These are phyloP conservation scores for Onchidella celtica DNA, from an alignment of 2,888 invertebrate species.

Conservation along the genomic window DNA sequence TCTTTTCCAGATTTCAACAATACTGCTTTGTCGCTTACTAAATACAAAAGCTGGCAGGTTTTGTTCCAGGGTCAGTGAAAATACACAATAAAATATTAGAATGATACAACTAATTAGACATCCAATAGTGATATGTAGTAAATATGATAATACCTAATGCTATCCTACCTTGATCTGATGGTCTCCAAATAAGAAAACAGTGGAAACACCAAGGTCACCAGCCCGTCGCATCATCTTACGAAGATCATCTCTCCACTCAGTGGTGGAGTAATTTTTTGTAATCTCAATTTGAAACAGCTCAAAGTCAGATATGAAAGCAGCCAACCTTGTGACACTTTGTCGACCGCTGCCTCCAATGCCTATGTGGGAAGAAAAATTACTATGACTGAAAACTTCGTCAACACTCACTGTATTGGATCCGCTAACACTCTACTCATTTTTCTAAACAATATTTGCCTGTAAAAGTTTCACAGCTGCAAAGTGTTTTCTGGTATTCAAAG, in stretches of 20 bases:
- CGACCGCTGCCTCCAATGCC: conserved; percentile 80
- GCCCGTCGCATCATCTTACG: conserved; percentile 75
- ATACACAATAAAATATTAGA: no score
- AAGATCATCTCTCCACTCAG: conserved; percentile 79
- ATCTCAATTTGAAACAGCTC: conserved; percentile 80
- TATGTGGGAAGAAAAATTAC: no score
- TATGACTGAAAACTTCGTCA: no score
- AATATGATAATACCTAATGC: neutral
- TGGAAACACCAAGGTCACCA: conserved; percentile 76
- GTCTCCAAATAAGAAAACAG: conserved; percentile 79
- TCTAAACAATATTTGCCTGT: no score
- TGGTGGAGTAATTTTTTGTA: conserved; percentile 77
- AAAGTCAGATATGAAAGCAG: conserved; percentile 79
- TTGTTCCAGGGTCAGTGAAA: no score
- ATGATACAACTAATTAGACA: no score
- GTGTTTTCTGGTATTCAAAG: neutral
- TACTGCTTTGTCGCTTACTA: no score
- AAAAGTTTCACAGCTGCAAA: neutral
- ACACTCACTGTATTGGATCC: no score
- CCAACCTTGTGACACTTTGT: conserved; percentile 77
- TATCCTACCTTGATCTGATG: conserved; percentile 78
- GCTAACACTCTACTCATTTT: no score
- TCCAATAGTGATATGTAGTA: neutral
- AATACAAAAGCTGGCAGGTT: no score
- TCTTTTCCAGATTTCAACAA: no score